Evolutionary conservation across 2,888 invertebrate species (phyloP), one percentile per base, ranked within the genome.

Genomic region (Heliothis peltigera): DNA sequence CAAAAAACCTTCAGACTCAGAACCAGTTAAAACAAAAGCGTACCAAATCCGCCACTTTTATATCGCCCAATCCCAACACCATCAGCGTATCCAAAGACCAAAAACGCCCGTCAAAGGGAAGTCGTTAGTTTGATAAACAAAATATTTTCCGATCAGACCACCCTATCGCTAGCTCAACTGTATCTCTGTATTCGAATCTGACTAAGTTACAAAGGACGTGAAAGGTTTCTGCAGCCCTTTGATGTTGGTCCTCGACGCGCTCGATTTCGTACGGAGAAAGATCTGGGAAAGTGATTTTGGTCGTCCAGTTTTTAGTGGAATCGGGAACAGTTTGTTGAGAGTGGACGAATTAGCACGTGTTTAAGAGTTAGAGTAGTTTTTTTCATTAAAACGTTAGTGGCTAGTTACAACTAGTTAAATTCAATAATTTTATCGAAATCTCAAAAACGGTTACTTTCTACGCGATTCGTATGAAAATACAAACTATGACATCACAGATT

Each of bases 151-250:
- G 48, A 62, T 22, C 57, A 56, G 39, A 60, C 22, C 46, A 65
- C 54, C 49, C 46, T 48, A 60, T 56, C 59, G 48, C 39, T 46
- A 43, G 64, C 66, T 55, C 28, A 66, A 57, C 70, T 60, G 39
- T 79, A 75, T 73, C 68, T 70, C 66, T 43, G 49, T 70, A 74
- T 68, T 79, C 69, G 73, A 78, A 80, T 70, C 73, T 70, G 71
- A 58, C 54, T 75, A 65, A 72, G 57, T 80, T 77, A 72, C 72
- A 78, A 79, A 81, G 81, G 76, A 68, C 65, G 61, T 47, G 64
- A 74, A 70, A 66, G 77, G 77, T 70, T 72, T 49, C 49, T 51
- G 51, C 46, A 47, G 18, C 55, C 64, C 76, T 82, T 82, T 82
- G 82, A 82, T 74, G 77, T 75, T 56, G 53, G 57, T 64, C 56